Base-by-base conservation (phyloP, 2,888 invertebrate genomes). In the Leptopilina myrica region DNA sequence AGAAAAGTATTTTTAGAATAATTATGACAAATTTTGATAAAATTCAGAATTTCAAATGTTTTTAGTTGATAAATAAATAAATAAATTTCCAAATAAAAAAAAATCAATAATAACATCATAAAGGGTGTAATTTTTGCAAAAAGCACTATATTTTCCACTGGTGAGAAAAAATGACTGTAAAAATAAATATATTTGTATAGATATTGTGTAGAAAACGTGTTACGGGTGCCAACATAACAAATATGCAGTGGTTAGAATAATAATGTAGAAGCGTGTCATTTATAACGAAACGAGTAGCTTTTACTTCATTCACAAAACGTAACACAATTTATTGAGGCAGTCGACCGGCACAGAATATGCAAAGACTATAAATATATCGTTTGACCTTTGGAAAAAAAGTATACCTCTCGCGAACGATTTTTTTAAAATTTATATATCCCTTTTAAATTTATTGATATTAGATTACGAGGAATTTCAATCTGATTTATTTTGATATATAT, bases 151-250 rank as follows among this genome's bases (percentile, higher is more conserved):
- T 33, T 56, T 73, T 33, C 33, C 73, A 73, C 40, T n/a, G 9
- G 33, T 53, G 7, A 1, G 43, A 8, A 7, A 43, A 5, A 7
- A 6, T 43, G 3, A 33, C 2, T 33, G 33, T 33, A 33, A 20
- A 20, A 20, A 43, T 43, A 43, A 6, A 43, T 43, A 43, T 43
- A 43, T 43, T 2, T 43, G 7, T 43, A 73, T 53, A 53, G 14
- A 73, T 33, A 73, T 26, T 46, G 49, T 67, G 11, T 20, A 49
- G 12, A n/a, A 14, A 62, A 73, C 73, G 73, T 73, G 73, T 73
- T 73, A 73, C 73, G 73, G 53, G 73, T 73, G 73, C 73, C 56
- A 73, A 73, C 73, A 49, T 73, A 73, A 73, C 73, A n/a, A 73
- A 73, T 73, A 73, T 73, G 56, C 33, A 73, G 33, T 73, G 73